Percentiles rank a stretch among this genome's conserved stretches.
These are phyloP conservation scores for Drosophila merina DNA, from an alignment of 2,888 invertebrate genomes.

Conservation along the genomic window DNA sequence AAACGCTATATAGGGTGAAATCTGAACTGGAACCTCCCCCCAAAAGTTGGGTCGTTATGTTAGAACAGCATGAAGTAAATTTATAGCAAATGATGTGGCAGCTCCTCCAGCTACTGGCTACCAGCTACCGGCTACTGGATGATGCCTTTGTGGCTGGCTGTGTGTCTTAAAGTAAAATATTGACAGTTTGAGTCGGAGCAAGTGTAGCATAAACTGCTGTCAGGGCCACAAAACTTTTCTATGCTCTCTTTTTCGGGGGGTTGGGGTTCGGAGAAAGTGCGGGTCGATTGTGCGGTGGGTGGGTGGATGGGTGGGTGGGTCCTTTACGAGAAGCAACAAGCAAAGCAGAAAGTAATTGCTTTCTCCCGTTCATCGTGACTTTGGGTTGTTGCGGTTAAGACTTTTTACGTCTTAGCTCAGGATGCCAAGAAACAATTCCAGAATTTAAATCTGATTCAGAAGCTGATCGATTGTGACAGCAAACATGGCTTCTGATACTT, in stretches of 20 bases:
- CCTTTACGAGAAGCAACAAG: constrained; percentile 64
- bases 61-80: constrained; percentile 61
- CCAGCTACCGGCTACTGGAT: not conserved
- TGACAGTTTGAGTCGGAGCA: constrained; percentile 74
- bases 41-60: constrained; percentile 13
- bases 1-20: constrained; percentile 4
- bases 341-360: constrained; percentile 74
- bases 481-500: not conserved
- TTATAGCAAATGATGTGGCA: constrained; percentile 76
- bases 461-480: not conserved
- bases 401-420: constrained; percentile 41
- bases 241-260: constrained; percentile 22
- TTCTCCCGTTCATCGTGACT: constrained; percentile 69
- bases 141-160: constrained; percentile 19
- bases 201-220: constrained; percentile 73
- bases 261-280: not conserved
- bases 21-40: constrained; percentile 23
- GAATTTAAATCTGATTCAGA: no score
- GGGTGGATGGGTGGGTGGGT: constrained; percentile 13
- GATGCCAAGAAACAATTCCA: constrained; percentile 9
- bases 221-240: constrained; percentile 59
- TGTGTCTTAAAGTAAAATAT: constrained; percentile 77
- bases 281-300: constrained; percentile 14
- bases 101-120: constrained; percentile 3
- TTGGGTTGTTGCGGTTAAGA: constrained; percentile 46